These are phyloP conservation scores for Opisthograptis luteolata DNA, from an alignment of 2,888 invertebrate species.

Conservation along the genomic window DNA sequence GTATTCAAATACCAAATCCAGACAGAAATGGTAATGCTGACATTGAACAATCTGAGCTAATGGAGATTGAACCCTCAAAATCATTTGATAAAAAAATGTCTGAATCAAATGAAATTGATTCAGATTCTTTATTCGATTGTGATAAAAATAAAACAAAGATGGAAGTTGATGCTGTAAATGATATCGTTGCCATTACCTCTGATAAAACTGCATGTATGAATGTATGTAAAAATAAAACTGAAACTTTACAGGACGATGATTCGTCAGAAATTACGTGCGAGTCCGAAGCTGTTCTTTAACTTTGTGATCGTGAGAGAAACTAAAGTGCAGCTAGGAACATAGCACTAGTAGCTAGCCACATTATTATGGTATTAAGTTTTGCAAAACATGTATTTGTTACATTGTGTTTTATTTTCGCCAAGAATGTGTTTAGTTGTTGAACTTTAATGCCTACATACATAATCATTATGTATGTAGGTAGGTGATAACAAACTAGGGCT, in stretches of 20 bases:
- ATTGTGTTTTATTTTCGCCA: conserved; percentile 19
- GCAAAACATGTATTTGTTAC: conserved; percentile 5
- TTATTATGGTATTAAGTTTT: conserved; percentile 3
- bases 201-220: not conserved
- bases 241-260: not conserved
- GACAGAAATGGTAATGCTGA: conserved; percentile 13
- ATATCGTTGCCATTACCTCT: conserved; percentile 1
- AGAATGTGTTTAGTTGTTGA: conserved; percentile 15
- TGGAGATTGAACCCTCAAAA: conserved; percentile 1
- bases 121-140: not conserved
- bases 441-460: conserved; percentile 18
- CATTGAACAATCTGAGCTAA: not conserved
- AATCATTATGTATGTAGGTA: conserved; percentile 16
- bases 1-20: conserved; percentile 4
- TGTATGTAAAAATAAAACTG: not conserved
- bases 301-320: conserved; percentile 7
- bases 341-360: not conserved
- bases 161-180: not conserved
- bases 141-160: conserved; percentile 2
- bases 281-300: not conserved
- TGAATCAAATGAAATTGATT: not conserved
- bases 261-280: not conserved
- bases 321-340: not conserved
- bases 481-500: conserved; percentile 9
- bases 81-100: not conserved